Percentiles rank a stretch among this genome's conserved stretches.
Evolutionary conservation across 1,140 invertebrate genomes (phyloP).

Genomic region (Venturia canescens): DNA sequence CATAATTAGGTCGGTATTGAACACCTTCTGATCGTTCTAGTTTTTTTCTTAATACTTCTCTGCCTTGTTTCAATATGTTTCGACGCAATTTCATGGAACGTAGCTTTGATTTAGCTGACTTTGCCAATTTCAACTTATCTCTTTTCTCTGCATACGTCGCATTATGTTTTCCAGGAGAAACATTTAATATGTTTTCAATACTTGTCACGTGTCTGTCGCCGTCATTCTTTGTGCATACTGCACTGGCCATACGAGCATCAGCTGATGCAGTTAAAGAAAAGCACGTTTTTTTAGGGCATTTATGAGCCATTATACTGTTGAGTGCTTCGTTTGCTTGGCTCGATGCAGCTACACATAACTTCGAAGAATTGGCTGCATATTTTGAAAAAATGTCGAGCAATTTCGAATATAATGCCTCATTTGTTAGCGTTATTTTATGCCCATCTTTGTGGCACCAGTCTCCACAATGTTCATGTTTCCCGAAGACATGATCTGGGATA

Average conservation of each 20-base stretch:
- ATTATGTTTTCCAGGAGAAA: conserved; percentile 16
- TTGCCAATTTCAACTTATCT: conserved; percentile 20
- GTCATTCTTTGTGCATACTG: conserved; percentile 46
- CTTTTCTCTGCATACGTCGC: conserved; percentile 17
- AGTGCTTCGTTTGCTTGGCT: conserved; percentile 47
- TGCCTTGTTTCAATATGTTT: conserved; percentile 15
- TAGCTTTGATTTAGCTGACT: conserved; percentile 8
- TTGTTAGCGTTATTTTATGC: conserved; percentile 6
- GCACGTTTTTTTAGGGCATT: conserved; percentile 41
- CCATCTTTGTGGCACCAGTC: conserved; percentile 33
- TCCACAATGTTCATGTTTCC: conserved; percentile 45
- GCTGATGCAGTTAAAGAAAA: conserved; percentile 27
- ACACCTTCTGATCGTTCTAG: conserved; percentile 34
- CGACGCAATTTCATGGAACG: conserved; percentile 28
- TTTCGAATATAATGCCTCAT: conserved; percentile 31
- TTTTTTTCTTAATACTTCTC: conserved; percentile 31
- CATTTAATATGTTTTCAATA: conserved; percentile 21
- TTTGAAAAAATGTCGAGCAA: conserved; percentile 36
- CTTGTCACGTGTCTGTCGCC: conserved; percentile 25
- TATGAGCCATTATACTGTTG: conserved; percentile 43
- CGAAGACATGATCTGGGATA: conserved; percentile 41
- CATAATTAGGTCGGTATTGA: conserved; percentile 44
- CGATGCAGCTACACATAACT: conserved; percentile 44
- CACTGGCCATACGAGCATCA: conserved; percentile 27
- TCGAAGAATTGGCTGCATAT: conserved; percentile 37